Conservation (phyloP, 2,888 invertebrate genomes). For the Orthosia gracilis region DNA sequence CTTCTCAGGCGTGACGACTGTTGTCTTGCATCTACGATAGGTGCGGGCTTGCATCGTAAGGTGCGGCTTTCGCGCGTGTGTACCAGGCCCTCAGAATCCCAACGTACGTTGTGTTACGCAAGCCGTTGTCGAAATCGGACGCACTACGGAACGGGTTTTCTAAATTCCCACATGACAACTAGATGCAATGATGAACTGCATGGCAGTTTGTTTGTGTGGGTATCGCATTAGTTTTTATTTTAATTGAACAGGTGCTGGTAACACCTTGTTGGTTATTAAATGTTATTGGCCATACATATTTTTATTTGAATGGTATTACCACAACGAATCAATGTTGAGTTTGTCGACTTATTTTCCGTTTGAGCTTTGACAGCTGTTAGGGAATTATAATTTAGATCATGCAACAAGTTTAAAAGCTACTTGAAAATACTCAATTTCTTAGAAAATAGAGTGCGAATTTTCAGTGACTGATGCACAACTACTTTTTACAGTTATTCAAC, state of each 20-base stretch:
- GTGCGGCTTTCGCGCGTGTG: conserved; percentile 55
- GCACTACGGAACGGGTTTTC: conserved; percentile 70
- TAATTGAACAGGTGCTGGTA: conserved; percentile 32
- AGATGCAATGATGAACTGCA: conserved; percentile 69
- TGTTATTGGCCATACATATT: conserved; percentile 28
- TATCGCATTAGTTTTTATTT: conserved; percentile 35
- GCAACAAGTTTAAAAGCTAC: not conserved
- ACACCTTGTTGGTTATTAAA: conserved; percentile 43
- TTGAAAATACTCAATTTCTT: not conserved
- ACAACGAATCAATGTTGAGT: conserved; percentile 10
- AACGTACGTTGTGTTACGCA: conserved; percentile 67
- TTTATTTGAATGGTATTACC: not conserved
- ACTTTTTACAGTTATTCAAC: not conserved
- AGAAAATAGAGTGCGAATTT: not conserved
- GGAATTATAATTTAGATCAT: not conserved
- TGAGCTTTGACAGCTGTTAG: not conserved
- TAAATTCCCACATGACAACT: conserved; percentile 71
- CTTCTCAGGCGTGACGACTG: not conserved
- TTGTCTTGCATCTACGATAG: conserved; percentile 22
- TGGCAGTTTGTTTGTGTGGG: conserved; percentile 37
- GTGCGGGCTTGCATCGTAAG: conserved; percentile 40
- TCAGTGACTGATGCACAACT: not conserved
- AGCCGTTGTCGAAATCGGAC: conserved; percentile 70
- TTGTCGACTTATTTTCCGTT: not conserved
- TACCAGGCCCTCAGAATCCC: conserved; percentile 53